Evolutionary conservation across 2,797 vertebrate genomes (phyloP), one percentile per base, ranked within the genome.

Genomic region (Sebastiscus albofasciatus): DNA sequence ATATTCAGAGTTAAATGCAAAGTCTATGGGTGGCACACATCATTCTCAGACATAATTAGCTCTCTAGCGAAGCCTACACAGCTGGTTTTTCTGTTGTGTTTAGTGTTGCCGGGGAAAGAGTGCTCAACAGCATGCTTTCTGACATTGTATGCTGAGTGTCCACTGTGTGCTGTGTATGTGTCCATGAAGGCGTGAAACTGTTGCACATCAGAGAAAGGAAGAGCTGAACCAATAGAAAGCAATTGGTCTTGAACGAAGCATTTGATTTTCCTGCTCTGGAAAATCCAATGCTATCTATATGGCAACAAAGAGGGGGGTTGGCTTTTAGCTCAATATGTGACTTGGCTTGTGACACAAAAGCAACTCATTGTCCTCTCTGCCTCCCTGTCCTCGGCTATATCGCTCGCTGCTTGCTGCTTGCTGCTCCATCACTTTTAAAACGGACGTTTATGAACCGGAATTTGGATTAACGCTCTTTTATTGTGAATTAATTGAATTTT

Each of bases 231-330:
- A 86, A 92, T 87, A 90, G 83, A 92, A 80, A 84, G 85, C 90
- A 92, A 91, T 92, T 92, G 90, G 83, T 95, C 91, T 95, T 92
- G 90, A 93, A 91, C 2, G 72, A 82, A 81, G 84, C 90, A 61
- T 94, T 95, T 92, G 92, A 94, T 94, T 94, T 94, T 94, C 82
- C 92, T 90, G 90, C 84, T 82, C 78, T 94, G 94, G 92, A 94
- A 95, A 94, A 95, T 94, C 92, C 91, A 93, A 94, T 93, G 86
- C 75, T 87, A 89, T 94, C 89, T 89, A 77, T 84, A 91, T 89
- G 84, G 82, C 73, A 90, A 82, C 85, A 87, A 81, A 78, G 24
- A 65, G 34, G 14, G 26, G 73, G 79, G 49, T 79, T 62, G 56
- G 83, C 79, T 87, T 92, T 91, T 89, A 86, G 88, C 83, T 95